These are phyloP conservation scores for Peromyscus californicus DNA, from an alignment of 2,113 vertebrate genomes.

Conservation along the genomic window DNA sequence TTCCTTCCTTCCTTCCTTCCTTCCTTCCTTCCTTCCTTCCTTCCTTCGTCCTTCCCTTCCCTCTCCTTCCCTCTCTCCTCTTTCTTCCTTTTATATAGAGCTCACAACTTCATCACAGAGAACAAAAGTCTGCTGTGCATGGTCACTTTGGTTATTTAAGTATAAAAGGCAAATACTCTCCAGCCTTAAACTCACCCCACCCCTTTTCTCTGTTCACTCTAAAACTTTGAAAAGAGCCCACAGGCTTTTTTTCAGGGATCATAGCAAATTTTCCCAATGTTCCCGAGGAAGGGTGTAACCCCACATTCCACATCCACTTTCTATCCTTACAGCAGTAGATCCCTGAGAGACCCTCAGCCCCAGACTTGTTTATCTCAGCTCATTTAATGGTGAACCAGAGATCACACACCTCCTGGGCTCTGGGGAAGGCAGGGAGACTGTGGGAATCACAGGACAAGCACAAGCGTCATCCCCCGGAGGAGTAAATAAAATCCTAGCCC, in stretches of 20 bases:
- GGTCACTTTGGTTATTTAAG: neutral
- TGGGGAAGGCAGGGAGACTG: rapidly evolving
- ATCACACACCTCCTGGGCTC: neutral
- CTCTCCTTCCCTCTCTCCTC: neutral
- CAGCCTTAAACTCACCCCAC: neutral
- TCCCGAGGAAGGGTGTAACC: neutral
- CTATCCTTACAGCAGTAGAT: neutral
- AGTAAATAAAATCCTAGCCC: neutral
- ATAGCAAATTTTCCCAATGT: neutral
- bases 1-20: too few relatives aligned
- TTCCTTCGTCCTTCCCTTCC: neutral
- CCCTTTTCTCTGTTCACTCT: neutral
- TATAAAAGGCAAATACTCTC: neutral
- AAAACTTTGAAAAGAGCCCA: neutral
- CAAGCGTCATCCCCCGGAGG: neutral
- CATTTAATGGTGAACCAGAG: neutral
- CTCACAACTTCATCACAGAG: neutral
- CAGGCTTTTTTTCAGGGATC: constrained; percentile 26
- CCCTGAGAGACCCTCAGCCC: neutral
- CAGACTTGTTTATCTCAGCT: neutral
- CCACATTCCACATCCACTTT: neutral
- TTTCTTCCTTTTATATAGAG: neutral
- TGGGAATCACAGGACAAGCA: neutral
- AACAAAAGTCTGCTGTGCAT: rapidly evolving
- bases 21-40: neutral